Conservation (phyloP, 2,888 invertebrate species). For the Drosophila hamatofila region DNA sequence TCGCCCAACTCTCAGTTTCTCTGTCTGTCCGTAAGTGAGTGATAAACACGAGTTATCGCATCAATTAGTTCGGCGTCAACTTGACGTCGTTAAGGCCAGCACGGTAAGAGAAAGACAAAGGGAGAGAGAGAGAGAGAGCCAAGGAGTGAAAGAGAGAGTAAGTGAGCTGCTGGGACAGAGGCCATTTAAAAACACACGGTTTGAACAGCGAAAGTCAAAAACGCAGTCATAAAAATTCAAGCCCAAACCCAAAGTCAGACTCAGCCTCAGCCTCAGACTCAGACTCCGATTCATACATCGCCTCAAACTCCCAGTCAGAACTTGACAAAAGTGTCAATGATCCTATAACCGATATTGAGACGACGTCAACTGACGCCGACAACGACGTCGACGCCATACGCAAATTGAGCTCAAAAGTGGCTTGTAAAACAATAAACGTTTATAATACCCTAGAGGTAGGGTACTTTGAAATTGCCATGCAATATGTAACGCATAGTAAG, state of each 20-base stretch:
- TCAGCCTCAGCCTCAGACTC: background rate
- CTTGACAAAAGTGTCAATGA: slow-evolving; percentile 77
- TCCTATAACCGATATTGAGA: slow-evolving; percentile 79
- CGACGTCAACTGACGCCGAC: slow-evolving; percentile 33
- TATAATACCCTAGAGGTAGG: slow-evolving; percentile 22
- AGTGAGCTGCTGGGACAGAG: slow-evolving; percentile 10
- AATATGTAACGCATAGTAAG: background rate
- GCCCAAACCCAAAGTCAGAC: slow-evolving; percentile 20
- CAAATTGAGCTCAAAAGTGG: slow-evolving; percentile 75
- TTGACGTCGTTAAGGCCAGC: slow-evolving; percentile 76
- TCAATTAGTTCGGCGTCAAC: slow-evolving; percentile 80
- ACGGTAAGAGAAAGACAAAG: slow-evolving; percentile 39
- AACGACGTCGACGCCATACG: slow-evolving; percentile 41
- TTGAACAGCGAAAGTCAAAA: slow-evolving; percentile 60
- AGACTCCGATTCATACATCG: slow-evolving; percentile 10
- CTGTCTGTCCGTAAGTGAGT: slow-evolving; percentile 71
- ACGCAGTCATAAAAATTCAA: slow-evolving; percentile 56
- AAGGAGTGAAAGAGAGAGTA: background rate
- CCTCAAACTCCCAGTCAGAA: slow-evolving; percentile 16
- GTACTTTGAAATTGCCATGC: background rate
- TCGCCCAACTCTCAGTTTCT: slow-evolving; percentile 16
- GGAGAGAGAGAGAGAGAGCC: slow-evolving; percentile 3
- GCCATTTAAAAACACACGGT: slow-evolving; percentile 23
- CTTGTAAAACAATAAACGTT: slow-evolving; percentile 78
- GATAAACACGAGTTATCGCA: slow-evolving; percentile 79